A percentile compares a stretch with the other conserved stretches of the same genome.
Evolutionary conservation across 2,113 vertebrate genomes (phyloP).

Genomic region (Callorhinus ursinus): DNA sequence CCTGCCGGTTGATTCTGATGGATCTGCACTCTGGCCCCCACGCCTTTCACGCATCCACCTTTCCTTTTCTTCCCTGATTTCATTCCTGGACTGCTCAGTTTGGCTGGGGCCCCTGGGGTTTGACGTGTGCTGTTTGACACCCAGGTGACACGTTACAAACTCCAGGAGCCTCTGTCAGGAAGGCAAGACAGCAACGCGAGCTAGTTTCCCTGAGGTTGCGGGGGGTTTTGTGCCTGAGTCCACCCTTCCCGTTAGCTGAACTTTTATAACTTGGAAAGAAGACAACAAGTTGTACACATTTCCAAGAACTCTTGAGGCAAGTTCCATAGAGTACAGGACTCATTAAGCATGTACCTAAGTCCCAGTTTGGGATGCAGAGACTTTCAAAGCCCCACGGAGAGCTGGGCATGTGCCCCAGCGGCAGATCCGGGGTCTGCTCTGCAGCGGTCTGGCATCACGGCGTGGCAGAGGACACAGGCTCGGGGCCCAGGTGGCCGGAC

Average conservation of each 20-base stretch:
- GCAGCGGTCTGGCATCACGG: fast-evolving
- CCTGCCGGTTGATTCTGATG: not conserved
- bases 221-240: not conserved
- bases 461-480: fast-evolving
- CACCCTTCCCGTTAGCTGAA: constrained; percentile 53
- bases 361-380: not conserved
- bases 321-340: not conserved
- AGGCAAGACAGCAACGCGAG: not conserved
- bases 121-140: constrained; percentile 78
- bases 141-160: constrained; percentile 75
- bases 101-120: constrained; percentile 53
- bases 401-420: fast-evolving
- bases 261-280: constrained; percentile 60
- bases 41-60: not conserved
- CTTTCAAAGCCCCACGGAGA: not conserved
- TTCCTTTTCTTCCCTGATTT: not conserved
- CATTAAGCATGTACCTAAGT: not conserved
- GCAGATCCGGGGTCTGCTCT: not conserved
- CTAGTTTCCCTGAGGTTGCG: not conserved
- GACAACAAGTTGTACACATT: not conserved
- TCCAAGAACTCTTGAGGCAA: constrained; percentile 13
- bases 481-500: not conserved
- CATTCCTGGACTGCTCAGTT: not conserved
- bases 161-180: constrained; percentile 75
- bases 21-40: not conserved